Base-by-base conservation (phyloP, 2,888 invertebrate species). In the Pterostichus madidus region DNA sequence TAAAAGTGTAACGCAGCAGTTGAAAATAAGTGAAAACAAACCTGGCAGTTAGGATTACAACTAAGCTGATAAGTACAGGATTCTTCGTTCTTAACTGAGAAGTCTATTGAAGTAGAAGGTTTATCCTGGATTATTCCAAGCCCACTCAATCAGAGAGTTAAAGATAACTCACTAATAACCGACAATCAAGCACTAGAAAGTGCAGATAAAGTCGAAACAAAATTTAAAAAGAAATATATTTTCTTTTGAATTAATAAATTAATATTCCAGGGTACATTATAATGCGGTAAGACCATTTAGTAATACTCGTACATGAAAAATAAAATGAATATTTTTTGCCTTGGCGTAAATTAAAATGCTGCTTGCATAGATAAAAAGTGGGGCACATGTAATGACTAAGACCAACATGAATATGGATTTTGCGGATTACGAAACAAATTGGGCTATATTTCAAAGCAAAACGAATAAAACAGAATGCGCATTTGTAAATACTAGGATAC, bases 331-430 rank as follows among this genome's bases (percentile, higher is more conserved):
- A 24, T 49, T 49, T 75, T 75, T 52, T 75, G 31, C 32, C 11
- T 11, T 8, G 3, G 73, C 31, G 24, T 17, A 17, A 73, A 73
- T 73, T 46, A 73, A 73, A 73, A 73, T 49, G 75, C 75, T 52
- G 52, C 52, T 52, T 31, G 75, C 75, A 75, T 71, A 71, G 71
- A 71, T 71, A 71, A 71, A 71, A 71, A 75, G 52, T 73, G 32
- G 75, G 52, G 75, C 75, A 75, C 1, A 49, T 49, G 52, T 75
- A 75, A 75, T 49, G 31, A 49, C 73, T 39, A 68, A 71, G 17
- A 44, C 44, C 68, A 71, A 71, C 68, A 44, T 75, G 75, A 75
- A 75, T 75, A 75, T 75, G 75, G 75, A 75, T 75, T 52, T 75
- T 75, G 75, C 32, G 75, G 75, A 49, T 75, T 75, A 75, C 15